These are phyloP conservation scores for Drosophila eugracilis DNA, from an alignment of 1,140 invertebrate genomes.

Conservation along the genomic window DNA sequence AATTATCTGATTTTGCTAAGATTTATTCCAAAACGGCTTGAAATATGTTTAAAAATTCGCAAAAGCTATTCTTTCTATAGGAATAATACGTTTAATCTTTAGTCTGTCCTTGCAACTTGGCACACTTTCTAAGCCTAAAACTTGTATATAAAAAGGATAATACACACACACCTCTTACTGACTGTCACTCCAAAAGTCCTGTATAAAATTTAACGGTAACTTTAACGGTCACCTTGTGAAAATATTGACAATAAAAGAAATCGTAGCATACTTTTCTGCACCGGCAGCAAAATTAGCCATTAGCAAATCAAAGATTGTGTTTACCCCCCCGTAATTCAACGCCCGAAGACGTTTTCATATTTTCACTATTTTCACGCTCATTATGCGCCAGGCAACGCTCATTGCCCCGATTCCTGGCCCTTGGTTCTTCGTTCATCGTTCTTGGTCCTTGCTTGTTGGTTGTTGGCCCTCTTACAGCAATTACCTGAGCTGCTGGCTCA, in stretches of 20 bases:
- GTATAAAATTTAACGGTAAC: background rate
- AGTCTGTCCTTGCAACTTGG: too few species aligned
- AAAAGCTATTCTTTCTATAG: too few species aligned
- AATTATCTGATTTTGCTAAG: too few species aligned
- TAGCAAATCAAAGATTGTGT: conserved; percentile 57
- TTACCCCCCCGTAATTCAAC: conserved; percentile 30
- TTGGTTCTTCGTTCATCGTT: conserved; percentile 4
- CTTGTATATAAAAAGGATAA: too few species aligned
- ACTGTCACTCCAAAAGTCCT: too few species aligned
- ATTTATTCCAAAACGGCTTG: too few species aligned
- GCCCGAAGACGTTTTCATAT: conserved; percentile 64
- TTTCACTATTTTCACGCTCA: conserved; percentile 80
- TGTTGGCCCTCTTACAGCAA: conserved; percentile 62
- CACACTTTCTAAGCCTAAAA: too few species aligned
- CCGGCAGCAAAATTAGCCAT: conserved; percentile 33
- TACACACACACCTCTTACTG: too few species aligned
- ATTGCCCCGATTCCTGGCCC: conserved; percentile 36
- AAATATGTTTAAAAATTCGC: too few species aligned
- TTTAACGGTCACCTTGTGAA: background rate
- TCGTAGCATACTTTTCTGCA: conserved; percentile 32
- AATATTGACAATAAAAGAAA: conserved; percentile 18
- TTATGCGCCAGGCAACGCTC: conserved; percentile 65
- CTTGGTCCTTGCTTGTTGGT: background rate
- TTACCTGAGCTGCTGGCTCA: conserved; percentile 66
- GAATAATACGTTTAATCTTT: too few species aligned